These are phyloP conservation scores for Trachymyrmex septentrionalis DNA, from an alignment of 1,140 invertebrate genomes.

Conservation along the genomic window DNA sequence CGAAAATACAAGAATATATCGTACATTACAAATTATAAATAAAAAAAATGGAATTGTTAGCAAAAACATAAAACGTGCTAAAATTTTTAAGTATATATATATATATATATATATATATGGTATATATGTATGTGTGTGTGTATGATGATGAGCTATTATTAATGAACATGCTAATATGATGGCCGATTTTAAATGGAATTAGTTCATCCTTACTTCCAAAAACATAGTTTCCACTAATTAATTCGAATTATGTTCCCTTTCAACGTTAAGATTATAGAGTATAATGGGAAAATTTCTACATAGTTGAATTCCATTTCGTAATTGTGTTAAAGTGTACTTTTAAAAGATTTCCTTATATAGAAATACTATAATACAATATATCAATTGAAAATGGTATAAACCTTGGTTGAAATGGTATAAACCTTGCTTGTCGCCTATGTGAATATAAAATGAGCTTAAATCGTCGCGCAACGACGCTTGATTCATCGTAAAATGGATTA, in stretches of 20 bases:
- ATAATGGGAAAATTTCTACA: slow-evolving; percentile 42
- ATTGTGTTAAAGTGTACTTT: background rate
- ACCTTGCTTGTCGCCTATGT: background rate
- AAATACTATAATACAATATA: background rate
- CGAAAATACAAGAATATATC: too few species aligned
- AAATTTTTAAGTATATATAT: background rate
- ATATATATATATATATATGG: too few species aligned
- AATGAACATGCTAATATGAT: slow-evolving; percentile 38
- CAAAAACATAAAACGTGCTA: too few species aligned
- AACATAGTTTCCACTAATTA: slow-evolving; percentile 13
- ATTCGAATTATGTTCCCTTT: slow-evolving; percentile 53
- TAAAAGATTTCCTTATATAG: background rate
- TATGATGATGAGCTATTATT: slow-evolving; percentile 12
- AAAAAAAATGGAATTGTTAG: too few species aligned
- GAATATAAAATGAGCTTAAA: slow-evolving; percentile 13
- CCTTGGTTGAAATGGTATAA: background rate
- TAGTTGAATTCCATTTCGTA: background rate
- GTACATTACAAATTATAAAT: too few species aligned
- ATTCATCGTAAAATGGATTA: slow-evolving; percentile 34
- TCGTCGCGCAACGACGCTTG: background rate
- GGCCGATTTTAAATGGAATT: slow-evolving; percentile 53
- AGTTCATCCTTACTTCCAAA: slow-evolving; percentile 31
- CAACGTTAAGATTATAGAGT: slow-evolving; percentile 58
- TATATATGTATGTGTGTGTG: too few species aligned
- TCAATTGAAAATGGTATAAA: background rate